These are phyloP conservation scores for Clitarchus hookeri DNA, from an alignment of 2,888 invertebrate genomes.

Conservation along the genomic window DNA sequence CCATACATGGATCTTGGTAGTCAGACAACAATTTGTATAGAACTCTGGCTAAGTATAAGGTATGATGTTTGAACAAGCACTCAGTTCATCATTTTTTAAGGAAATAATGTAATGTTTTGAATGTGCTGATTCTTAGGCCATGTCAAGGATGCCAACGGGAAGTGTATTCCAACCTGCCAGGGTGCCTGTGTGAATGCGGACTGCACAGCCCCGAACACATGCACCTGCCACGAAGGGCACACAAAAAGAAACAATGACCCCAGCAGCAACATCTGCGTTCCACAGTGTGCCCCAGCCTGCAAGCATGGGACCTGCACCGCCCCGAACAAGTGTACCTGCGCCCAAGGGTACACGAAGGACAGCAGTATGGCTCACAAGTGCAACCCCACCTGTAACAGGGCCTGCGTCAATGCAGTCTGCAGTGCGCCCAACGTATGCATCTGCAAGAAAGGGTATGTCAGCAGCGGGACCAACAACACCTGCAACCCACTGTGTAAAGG, in stretches of 20 bases:
- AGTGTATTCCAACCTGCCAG: constrained; percentile 55
- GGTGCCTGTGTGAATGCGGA: constrained; percentile 59
- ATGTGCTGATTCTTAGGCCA: neutral
- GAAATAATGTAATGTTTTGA: too few species aligned
- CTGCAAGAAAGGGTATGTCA: constrained; percentile 44
- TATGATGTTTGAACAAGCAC: too few species aligned
- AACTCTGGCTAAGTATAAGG: too few species aligned
- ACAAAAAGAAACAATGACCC: constrained; percentile 27
- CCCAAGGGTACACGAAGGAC: constrained; percentile 20
- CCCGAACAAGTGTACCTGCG: constrained; percentile 37
- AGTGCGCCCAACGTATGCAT: constrained; percentile 40
- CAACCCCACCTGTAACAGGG: constrained; percentile 29
- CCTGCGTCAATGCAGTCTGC: constrained; percentile 34
- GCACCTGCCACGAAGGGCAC: constrained; percentile 67
- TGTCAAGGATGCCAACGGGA: constrained; percentile 55
- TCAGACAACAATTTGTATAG: too few species aligned
- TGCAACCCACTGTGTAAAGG: constrained; percentile 47
- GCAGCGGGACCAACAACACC: constrained; percentile 24
- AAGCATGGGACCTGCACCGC: constrained; percentile 51
- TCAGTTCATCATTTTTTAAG: too few species aligned
- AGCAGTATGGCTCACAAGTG: constrained; percentile 17
- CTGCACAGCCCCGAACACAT: constrained; percentile 62
- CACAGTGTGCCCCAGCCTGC: constrained; percentile 47
- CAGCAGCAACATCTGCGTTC: constrained; percentile 36
- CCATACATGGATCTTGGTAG: too few species aligned